Evolutionary conservation across 2,797 vertebrate species (phyloP), one percentile per base, ranked within the genome.

Genomic region (Steatocranus sp.): DNA sequence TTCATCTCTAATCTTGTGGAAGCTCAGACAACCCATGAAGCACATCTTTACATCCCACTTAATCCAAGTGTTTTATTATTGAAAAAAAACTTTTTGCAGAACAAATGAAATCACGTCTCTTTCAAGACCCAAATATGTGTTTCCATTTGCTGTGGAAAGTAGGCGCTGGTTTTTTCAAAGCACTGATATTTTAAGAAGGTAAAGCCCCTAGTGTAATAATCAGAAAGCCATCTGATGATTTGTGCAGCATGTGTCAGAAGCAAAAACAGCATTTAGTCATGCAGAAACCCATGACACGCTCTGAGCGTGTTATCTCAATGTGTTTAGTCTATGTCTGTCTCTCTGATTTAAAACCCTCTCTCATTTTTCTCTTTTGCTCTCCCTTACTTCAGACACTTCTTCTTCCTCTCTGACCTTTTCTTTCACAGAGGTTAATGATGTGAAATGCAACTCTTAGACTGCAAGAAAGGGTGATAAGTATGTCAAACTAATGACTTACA

Each of bases 321-420:
- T 94, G 94, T 95, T 96, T 95, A 94, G 94, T 95, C 93, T 95
- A 87, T 53, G 91, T 87, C 87, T 83, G 87, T 82, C 75, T 87
- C 73, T 73, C 82, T 79, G 80, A 90, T 85, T 91, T 90, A 75
- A 88, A 88, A 88, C 80, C 83, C 77, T 58, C 25, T 80, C 66
- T 75, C 17, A 43, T 76, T 56, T 78, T 83, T 80, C 80, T 49
- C 77, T 70, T 76, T 75, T 14, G 73, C 41, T 46, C 89, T 89
- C 82, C 76, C 74, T 77, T 74, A 79, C 82, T 53, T 54, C 54
- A 87, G 25, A 83, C 76, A 38, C 78, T 70, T 76, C 20, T 23
- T 75, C 25, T 23, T 75, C 30, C 78, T 14, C 76, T 53, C 46
- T 74, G 75, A 89, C 84, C 79, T 84, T 38, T 46, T 81, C 78